Conservation (phyloP, 2,797 vertebrate genomes). For the Lithobates pipiens region DNA sequence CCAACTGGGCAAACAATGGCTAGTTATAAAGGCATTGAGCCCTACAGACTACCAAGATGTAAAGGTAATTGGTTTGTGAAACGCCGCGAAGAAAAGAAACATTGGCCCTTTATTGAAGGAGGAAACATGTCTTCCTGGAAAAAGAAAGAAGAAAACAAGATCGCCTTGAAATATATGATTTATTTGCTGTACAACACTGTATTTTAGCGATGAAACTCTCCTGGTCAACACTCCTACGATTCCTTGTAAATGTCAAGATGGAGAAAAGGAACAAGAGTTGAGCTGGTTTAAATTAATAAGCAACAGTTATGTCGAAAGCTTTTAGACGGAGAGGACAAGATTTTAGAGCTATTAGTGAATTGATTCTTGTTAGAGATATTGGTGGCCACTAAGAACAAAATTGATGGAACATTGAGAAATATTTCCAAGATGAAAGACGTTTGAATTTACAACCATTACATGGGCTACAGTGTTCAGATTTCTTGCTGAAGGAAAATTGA, state of each 20-base stretch:
- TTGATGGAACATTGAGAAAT: not conserved
- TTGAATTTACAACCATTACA: not conserved
- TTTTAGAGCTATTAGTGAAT: slow-evolving; percentile 17
- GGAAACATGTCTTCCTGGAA: not conserved
- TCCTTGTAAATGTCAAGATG: slow-evolving; percentile 37
- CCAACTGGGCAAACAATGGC: slow-evolving; percentile 19
- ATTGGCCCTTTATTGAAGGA: not conserved
- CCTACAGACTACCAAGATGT: not conserved
- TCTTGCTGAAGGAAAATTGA: too few species aligned
- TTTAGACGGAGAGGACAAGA: slow-evolving; percentile 25
- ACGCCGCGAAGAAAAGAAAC: not conserved
- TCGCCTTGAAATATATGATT: not conserved
- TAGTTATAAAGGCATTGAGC: not conserved
- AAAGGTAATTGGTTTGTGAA: slow-evolving; percentile 31
- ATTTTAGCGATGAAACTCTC: slow-evolving; percentile 33
- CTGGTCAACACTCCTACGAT: slow-evolving; percentile 18
- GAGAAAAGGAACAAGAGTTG: not conserved
- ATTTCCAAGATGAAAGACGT: not conserved
- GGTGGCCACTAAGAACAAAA: not conserved
- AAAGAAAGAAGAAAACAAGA: not conserved
- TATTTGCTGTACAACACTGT: slow-evolving; percentile 33
- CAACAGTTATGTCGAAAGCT: not conserved
- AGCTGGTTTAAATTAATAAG: slow-evolving; percentile 15
- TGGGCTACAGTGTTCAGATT: too few species aligned
- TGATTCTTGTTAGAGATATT: not conserved